A percentile compares a stretch with the other conserved stretches of the same genome.
Conservation (phyloP, 1,140 invertebrate genomes). For the Limonius californicus region DNA sequence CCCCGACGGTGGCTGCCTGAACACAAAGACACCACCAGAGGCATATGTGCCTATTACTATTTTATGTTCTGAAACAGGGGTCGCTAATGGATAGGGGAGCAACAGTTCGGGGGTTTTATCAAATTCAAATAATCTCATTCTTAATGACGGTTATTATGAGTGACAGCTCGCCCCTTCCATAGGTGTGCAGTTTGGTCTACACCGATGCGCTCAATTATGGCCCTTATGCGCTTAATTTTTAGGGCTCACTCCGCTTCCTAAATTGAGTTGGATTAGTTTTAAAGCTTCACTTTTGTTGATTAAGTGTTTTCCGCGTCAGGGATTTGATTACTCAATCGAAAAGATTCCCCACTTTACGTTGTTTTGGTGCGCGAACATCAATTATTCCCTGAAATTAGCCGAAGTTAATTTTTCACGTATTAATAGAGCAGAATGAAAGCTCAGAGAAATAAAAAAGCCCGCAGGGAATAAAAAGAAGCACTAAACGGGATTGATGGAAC, state of each 20-base stretch:
- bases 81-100: slow-evolving; percentile 25
- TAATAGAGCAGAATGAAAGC: slow-evolving; percentile 1
- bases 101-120: slow-evolving; percentile 23
- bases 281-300: slow-evolving; percentile 9
- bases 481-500: slow-evolving; percentile 11
- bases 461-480: not conserved
- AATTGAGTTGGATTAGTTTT: not conserved
- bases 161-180: slow-evolving; percentile 13
- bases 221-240: not conserved
- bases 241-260: not conserved
- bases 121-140: slow-evolving; percentile 29
- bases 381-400: not conserved
- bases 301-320: slow-evolving; percentile 1
- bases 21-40: slow-evolving; percentile 15
- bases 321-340: slow-evolving; percentile 2
- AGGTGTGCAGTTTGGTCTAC: not conserved
- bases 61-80: slow-evolving; percentile 19
- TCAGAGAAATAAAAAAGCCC: slow-evolving; percentile 4
- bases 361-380: not conserved
- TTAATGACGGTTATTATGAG: slow-evolving; percentile 26
- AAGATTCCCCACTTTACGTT: not conserved
- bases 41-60: slow-evolving; percentile 24
- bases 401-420: slow-evolving; percentile 11
- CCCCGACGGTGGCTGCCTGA: not conserved
- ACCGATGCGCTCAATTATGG: not conserved